Evolutionary conservation across 2,113 vertebrate species (phyloP), one percentile per base, ranked within the genome.

Genomic region (Syrrhaptes paradoxus): DNA sequence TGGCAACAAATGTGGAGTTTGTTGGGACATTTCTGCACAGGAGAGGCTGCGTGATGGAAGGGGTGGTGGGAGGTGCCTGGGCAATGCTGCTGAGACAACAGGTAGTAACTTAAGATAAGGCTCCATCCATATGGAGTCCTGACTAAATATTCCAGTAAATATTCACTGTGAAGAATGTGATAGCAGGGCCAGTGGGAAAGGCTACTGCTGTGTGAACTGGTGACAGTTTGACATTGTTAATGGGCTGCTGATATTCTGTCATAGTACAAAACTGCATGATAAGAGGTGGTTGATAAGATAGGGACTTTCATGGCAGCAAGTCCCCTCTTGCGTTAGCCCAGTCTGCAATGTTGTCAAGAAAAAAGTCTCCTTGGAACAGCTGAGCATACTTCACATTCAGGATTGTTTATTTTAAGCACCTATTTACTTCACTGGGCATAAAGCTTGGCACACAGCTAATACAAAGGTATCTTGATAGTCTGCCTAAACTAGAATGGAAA

Each of bases 371-470:
- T 78, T 49, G 25, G 36, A 93, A 74, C 85, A 95, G 93, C 94
- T 94, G 93, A 95, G 73, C 84, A 89, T 85, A 75, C 62, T 87
- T 93, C 13, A 28, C 84, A 76, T 89, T 78, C 70, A 82, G 73
- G 57, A 45, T 28, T 83, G 43, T 77, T 93, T 96, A 85, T 90
- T 96, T 87, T 87, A 90, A 88, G 58, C 67, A 90, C 75, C 58
- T 97, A 71, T 73, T 93, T 94, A 85, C 65, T 87, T 93, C 68
- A 49, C 76, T 94, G 63, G 34, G 38, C 62, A 58, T 77, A 70
- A 80, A 65, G 13, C 21, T 71, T 95, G 86, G 76, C 93, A 55
- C 32, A 31, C 16, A 48, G 36, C 63, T 70, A 54, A 36, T 36
- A 32, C 32, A 6, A 78, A 55, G 73, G 45, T 85, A 61, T 87